Base-by-base conservation (phyloP, 2,113 vertebrate genomes). In the Corythoichthys intestinalis region DNA sequence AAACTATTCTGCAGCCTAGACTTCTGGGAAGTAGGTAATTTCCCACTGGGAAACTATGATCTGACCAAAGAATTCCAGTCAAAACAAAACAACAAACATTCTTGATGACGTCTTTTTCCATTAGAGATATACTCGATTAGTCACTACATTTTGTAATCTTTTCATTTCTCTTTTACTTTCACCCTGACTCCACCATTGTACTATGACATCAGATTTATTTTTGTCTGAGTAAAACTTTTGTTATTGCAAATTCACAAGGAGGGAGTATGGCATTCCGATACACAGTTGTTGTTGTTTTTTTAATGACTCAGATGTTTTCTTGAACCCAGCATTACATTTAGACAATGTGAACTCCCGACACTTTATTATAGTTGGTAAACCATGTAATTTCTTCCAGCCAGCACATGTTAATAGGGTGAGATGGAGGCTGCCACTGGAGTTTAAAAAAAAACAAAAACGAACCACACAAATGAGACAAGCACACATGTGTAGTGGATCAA, bases 21-120 rank as follows among this genome's bases (percentile, higher is more conserved):
- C 38, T 59, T 4, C 35, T 59, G 57, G 57, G 57, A 59, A 59
- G 13, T n/a, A 61, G 39, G 56, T 58, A 14, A 37, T 58, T 58
- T 58, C 56, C 56, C 56, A 37, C 34, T 58, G 56, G 34, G 56
- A 57, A 57, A 34, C 5, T 6, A 37, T 58, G 12, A 58, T 34
- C 34, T 13, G 12, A 58, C 56, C 34, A 37, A 58, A 58, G 56
- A 35, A 12, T 58, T 58, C 56, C 12, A 37, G 6, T 58, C 56
- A 38, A 58, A 58, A 37, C 56, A 58, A 34, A 58, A 58, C 34
- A 58, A 58, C 12, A 58, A 58, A 58, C 12, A 58, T 37, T 12
- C 12, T 12, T 6, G 56, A 58, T 58, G 28, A 37, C 34, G 13
- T 37, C 34, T 7, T 58, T 37, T 6, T 12, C 4, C 10, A 6